phyloP scores from a whole-genome alignment of 2,797 vertebrate species.

The Hozukius guyotensis region DNA sequence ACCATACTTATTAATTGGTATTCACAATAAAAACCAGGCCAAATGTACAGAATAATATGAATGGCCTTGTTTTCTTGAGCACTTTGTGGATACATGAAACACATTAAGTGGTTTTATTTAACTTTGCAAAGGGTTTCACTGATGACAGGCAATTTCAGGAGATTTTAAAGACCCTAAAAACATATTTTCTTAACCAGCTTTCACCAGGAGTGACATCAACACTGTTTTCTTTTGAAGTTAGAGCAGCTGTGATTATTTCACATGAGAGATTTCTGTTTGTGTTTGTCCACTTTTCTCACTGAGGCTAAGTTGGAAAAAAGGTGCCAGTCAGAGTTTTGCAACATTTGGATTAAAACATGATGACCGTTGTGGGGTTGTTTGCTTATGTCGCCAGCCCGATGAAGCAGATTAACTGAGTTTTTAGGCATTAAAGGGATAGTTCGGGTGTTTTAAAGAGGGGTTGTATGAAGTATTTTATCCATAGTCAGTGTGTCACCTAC shows the following conservation, averaged over 20 bases:
- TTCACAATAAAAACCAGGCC: slow-evolving; percentile 87
- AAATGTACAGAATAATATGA: slow-evolving; percentile 73
- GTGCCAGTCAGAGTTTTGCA: background rate
- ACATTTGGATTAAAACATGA: too few species aligned
- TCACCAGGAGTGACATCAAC: background rate
- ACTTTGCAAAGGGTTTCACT: background rate
- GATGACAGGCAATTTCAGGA: background rate
- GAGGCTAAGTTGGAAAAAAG: background rate
- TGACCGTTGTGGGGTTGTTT: background rate
- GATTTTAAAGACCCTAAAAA: background rate
- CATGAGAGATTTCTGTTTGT: background rate
- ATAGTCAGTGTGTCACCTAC: too few species aligned
- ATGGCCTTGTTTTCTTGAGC: background rate
- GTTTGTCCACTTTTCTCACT: background rate
- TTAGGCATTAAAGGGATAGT: background rate
- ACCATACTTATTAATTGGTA: slow-evolving; percentile 83
- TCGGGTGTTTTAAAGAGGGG: too few species aligned
- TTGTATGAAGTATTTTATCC: too few species aligned
- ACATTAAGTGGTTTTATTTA: background rate
- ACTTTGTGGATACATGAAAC: background rate
- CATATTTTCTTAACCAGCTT: background rate
- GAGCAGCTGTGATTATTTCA: background rate
- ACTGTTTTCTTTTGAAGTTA: background rate
- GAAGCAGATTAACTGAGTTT: background rate
- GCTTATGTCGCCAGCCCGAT: background rate